Evolutionary conservation across 2,113 vertebrate species (phyloP).

Genomic region (Mohoua ochrocephala): DNA sequence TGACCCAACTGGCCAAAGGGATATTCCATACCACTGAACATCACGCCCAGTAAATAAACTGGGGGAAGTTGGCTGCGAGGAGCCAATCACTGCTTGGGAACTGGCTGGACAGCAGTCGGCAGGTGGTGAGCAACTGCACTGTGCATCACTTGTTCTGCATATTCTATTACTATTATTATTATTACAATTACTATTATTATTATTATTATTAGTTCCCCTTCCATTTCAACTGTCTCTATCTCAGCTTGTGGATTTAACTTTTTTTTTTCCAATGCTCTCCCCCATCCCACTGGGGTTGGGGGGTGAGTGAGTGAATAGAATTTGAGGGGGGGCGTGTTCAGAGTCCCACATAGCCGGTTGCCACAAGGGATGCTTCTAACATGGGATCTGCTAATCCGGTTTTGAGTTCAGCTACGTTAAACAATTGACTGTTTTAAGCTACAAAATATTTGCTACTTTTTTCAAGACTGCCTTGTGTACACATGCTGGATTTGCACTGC

Average conservation of each 20-base stretch:
- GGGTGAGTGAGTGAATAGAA: not conserved
- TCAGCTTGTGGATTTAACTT: not conserved
- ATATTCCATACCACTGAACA: not conserved
- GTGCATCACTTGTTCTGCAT: not conserved
- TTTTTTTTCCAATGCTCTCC: not conserved
- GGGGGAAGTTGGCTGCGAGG: not conserved
- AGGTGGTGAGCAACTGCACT: not conserved
- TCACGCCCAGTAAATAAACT: not conserved
- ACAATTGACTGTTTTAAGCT: not conserved
- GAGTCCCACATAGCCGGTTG: not conserved
- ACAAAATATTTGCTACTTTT: not conserved
- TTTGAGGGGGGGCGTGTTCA: accelerated
- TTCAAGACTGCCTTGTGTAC: not conserved
- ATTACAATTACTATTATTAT: not conserved
- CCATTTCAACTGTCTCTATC: not conserved
- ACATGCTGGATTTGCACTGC: not conserved
- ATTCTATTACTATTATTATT: not conserved
- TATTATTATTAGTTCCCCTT: not conserved
- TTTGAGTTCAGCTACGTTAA: not conserved
- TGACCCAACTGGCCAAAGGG: not conserved
- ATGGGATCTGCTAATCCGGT: not conserved
- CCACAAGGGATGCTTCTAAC: not conserved
- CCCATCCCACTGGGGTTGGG: not conserved
- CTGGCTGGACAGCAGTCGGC: not conserved
- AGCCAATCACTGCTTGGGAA: not conserved